These are phyloP conservation scores for Bicyclus anynana DNA, from an alignment of 1,140 invertebrate genomes.

Conservation along the genomic window DNA sequence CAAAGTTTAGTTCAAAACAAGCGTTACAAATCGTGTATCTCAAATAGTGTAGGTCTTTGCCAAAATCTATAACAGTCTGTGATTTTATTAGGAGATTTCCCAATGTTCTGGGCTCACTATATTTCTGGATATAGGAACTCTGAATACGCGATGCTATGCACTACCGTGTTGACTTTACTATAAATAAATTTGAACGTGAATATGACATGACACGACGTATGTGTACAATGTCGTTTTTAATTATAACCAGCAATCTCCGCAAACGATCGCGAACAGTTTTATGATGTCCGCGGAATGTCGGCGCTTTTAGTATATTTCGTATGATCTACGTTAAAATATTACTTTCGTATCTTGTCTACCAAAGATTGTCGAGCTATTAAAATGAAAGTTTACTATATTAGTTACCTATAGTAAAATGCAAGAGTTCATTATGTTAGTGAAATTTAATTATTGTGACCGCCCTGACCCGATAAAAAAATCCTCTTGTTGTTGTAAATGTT, in stretches of 20 bases:
- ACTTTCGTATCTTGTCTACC: too few species aligned
- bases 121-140: slow-evolving; percentile 33
- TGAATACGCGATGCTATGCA: slow-evolving; percentile 30
- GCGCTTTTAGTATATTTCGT: not conserved
- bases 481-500: too few species aligned
- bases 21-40: slow-evolving; percentile 19
- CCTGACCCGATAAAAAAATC: too few species aligned
- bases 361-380: too few species aligned
- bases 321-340: too few species aligned
- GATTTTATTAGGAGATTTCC: slow-evolving; percentile 37
- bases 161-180: slow-evolving; percentile 28
- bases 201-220: slow-evolving; percentile 25
- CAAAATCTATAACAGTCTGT: slow-evolving; percentile 36
- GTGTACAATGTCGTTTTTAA: slow-evolving; percentile 24
- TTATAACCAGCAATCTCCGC: slow-evolving; percentile 9
- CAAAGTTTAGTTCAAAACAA: slow-evolving; percentile 13
- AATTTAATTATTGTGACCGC: too few species aligned
- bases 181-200: slow-evolving; percentile 29
- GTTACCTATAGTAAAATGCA: too few species aligned
- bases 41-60: slow-evolving; percentile 22
- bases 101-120: slow-evolving; percentile 30
- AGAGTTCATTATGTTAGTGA: too few species aligned
- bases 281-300: not conserved
- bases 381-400: too few species aligned
- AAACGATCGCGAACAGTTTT: not conserved